Percentiles rank a stretch among this genome's conserved stretches.
Evolutionary conservation across 2,797 vertebrate genomes (phyloP).

Genomic region (Pangasius macronema): DNA sequence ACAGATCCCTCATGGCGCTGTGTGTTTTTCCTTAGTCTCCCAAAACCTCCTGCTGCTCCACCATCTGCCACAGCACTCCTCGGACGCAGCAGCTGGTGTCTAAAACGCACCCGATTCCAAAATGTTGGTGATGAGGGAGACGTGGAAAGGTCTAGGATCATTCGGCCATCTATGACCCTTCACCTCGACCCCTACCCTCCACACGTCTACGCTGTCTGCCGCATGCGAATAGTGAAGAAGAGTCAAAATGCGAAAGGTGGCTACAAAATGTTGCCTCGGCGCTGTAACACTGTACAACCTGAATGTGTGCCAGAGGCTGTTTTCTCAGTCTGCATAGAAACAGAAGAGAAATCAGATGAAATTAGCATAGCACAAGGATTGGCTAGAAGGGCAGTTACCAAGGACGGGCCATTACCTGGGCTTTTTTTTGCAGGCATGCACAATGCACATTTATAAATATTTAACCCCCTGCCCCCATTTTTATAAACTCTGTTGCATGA

Average conservation of each 20-base stretch:
- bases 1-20: constrained; percentile 63
- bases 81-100: constrained; percentile 66
- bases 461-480: not conserved
- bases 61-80: constrained; percentile 74
- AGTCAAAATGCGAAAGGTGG: not conserved
- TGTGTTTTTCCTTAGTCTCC: constrained; percentile 64
- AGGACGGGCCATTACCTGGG: constrained; percentile 10
- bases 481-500: not conserved
- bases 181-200: not conserved
- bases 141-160: constrained; percentile 5
- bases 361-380: constrained; percentile 14
- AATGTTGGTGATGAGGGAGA: constrained; percentile 3
- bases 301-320: constrained; percentile 8
- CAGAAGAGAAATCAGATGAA: not conserved
- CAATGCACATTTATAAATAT: not conserved
- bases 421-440: not conserved
- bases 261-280: not conserved
- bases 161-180: not conserved
- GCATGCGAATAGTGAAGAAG: not conserved
- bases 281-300: not conserved
- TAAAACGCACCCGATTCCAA: constrained; percentile 49
- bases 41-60: constrained; percentile 70
- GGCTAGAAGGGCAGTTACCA: not conserved
- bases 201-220: not conserved
- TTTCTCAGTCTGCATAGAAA: not conserved